Conservation (phyloP, 2,797 vertebrate species). For the Dromococcyx pavoninus region DNA sequence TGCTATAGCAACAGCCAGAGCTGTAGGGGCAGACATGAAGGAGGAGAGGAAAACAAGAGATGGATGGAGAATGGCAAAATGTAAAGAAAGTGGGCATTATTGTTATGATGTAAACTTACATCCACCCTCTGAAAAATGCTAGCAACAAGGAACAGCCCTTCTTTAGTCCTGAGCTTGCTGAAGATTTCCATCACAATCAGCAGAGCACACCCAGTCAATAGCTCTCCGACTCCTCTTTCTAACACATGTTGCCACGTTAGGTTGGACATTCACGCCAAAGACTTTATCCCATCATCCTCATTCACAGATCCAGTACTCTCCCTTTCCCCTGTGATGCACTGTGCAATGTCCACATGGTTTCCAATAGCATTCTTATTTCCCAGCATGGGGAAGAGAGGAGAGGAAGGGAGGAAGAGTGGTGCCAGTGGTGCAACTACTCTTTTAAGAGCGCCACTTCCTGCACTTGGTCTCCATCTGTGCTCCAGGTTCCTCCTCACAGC, state of each 20-base stretch:
- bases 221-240: neutral
- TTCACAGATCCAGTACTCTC: neutral
- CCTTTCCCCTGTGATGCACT: neutral
- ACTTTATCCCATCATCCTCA: accelerated
- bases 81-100: neutral
- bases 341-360: neutral
- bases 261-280: neutral
- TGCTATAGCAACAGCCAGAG: neutral
- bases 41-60: neutral
- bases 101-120: neutral
- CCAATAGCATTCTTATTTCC: neutral
- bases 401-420: neutral
- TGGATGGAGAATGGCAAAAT: neutral
- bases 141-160: neutral
- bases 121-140: neutral
- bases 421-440: neutral
- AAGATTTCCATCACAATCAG: neutral
- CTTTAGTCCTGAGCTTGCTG: neutral
- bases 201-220: neutral
- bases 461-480: neutral
- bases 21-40: neutral
- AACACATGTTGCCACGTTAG: neutral
- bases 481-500: neutral
- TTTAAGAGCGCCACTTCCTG: neutral
- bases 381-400: accelerated